Conservation (phyloP, 2,113 vertebrate genomes). For the Shinisaurus crocodilurus region DNA sequence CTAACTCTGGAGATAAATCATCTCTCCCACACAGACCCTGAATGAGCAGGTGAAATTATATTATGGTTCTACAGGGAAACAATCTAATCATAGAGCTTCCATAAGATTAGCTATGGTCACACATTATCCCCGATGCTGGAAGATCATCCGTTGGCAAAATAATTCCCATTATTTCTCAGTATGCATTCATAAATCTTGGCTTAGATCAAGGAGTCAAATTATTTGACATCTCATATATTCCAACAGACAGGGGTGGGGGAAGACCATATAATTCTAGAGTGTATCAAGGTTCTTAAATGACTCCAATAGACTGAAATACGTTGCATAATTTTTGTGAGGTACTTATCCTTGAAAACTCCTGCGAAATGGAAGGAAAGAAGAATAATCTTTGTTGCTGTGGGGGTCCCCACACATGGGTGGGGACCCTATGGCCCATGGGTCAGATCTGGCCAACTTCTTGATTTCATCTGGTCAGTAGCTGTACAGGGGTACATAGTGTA, state of each 20-base stretch:
- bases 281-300: neutral
- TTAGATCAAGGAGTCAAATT: constrained; percentile 47
- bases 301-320: neutral
- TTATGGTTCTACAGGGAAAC: constrained; percentile 26
- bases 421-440: neutral
- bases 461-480: too few species aligned
- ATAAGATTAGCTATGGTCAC: constrained; percentile 47
- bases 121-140: constrained; percentile 36
- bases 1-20: constrained; percentile 38
- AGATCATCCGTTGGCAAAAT: constrained; percentile 43
- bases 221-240: constrained; percentile 31
- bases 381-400: neutral
- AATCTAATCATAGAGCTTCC: constrained; percentile 43
- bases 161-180: constrained; percentile 55
- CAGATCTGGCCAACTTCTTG: neutral
- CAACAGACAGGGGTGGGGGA: constrained; percentile 6
- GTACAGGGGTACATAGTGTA: too few species aligned
- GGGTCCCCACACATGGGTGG: neutral
- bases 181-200: constrained; percentile 50
- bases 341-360: neutral
- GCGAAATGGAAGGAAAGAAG: neutral
- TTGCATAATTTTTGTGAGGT: neutral
- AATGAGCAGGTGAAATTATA: constrained; percentile 28
- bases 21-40: constrained; percentile 9
- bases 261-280: neutral